Percentiles rank a stretch among this genome's conserved stretches.
These are phyloP conservation scores for Alexandromys fortis DNA, from an alignment of 2,113 vertebrate species.

Conservation along the genomic window DNA sequence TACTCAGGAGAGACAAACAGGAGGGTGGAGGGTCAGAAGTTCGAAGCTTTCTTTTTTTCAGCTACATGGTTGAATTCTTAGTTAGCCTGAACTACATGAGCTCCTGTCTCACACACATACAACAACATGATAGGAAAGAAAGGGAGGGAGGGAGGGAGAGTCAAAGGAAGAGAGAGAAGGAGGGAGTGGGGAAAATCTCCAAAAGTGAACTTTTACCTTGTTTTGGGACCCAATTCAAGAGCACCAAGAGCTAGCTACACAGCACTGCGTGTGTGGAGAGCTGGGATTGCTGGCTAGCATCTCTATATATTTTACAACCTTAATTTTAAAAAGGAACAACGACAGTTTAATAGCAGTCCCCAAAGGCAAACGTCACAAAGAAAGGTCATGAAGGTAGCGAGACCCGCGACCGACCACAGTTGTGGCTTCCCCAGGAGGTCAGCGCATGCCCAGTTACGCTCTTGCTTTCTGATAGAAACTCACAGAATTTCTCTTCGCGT, in stretches of 20 bases:
- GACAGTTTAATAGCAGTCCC: background rate
- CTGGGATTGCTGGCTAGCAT: background rate
- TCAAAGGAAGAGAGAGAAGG: background rate
- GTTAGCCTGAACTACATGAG: background rate
- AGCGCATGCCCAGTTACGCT: background rate
- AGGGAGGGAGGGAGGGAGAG: background rate
- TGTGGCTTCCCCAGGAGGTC: background rate
- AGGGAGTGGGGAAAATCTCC: background rate
- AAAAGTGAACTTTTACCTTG: constrained; percentile 32
- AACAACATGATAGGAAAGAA: background rate
- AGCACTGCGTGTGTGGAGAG: background rate
- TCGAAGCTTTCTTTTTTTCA: background rate
- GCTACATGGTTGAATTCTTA: background rate
- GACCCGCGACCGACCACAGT: too few species aligned
- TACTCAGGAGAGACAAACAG: background rate
- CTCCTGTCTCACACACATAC: background rate
- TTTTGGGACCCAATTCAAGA: constrained; percentile 14
- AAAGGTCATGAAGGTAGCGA: background rate
- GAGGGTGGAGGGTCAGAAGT: background rate
- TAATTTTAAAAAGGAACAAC: background rate
- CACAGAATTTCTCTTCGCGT: constrained; percentile 64
- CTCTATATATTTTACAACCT: constrained; percentile 5
- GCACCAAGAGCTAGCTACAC: background rate
- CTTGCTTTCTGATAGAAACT: background rate
- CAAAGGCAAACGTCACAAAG: background rate